Base-by-base conservation (phyloP, 2,888 invertebrate genomes). In the Cantharis flavilabris region DNA sequence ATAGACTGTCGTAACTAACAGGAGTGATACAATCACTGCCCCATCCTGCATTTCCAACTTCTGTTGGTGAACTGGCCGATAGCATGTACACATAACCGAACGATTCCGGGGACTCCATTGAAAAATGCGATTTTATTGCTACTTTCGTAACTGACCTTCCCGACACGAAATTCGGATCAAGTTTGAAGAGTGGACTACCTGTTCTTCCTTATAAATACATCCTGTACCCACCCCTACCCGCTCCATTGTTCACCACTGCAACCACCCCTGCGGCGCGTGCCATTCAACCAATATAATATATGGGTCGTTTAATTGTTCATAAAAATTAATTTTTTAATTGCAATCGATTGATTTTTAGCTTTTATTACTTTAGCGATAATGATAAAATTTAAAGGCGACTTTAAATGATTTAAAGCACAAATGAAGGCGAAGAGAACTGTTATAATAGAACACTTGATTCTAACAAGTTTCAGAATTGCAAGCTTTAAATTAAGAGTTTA, bases 41-140 rank as follows among this genome's bases (percentile, higher is more conserved):
- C 79, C 80, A 72, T 69, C 67, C 72, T 18, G 74, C 63, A 62
- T 49, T 69, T 49, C 71, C 78, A 49, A 77, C 63, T 10, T 70
- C 75, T 9, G 73, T 9, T 33, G 81, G 77, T 69, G 78, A 74
- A 26, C 80, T 76, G 13, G 82, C 80, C 16, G 83, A 81, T 80
- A 87, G 79, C 85, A 87, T 85, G 80, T 86, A 87, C 62, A 87
- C 82, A 78, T 86, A 86, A 82, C 85, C 82, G 82, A 82, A 86
- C 18, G 85, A 77, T 72, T 87, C 86, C 70, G 84, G 78, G 20
- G 84, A 82, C 78, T 84, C 84, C 84, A 84, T 84, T 23, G 33
- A 69, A 78, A 78, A 67, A 70, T 65, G 70, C 70, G 75, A 71
- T 49, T 62, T 63, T 70, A 23, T 67, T 67, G 26, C 20, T 26